These are phyloP conservation scores for Muntiacus muntjak DNA, from an alignment of 2,113 vertebrate genomes.

Conservation along the genomic window DNA sequence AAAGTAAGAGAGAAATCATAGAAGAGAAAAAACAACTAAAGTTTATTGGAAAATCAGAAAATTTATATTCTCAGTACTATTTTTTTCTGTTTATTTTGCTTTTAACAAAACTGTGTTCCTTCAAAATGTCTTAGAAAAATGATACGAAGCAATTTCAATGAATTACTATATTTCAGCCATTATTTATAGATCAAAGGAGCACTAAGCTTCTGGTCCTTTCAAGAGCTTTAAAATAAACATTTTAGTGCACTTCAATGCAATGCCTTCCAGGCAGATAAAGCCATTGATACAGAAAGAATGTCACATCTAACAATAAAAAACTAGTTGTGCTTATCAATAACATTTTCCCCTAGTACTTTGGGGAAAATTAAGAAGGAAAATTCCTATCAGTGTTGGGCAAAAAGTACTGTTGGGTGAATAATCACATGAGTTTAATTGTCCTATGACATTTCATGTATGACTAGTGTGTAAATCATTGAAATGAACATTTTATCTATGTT, in stretches of 20 bases:
- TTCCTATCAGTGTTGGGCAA: not conserved
- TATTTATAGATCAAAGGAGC: not conserved
- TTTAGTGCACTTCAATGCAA: not conserved
- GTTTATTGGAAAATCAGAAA: not conserved
- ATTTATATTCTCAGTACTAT: not conserved
- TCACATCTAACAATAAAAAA: not conserved
- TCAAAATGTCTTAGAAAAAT: not conserved
- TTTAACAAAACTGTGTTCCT: not conserved
- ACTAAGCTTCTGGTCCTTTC: not conserved
- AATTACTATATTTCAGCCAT: not conserved
- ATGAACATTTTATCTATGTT: not conserved
- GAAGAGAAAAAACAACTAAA: not conserved
- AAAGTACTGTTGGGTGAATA: not conserved
- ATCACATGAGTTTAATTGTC: not conserved
- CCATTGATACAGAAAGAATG: not conserved
- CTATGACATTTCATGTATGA: not conserved
- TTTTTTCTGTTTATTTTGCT: not conserved
- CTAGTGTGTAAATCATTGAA: conserved; percentile 18
- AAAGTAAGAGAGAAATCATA: not conserved
- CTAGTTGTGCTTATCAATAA: not conserved
- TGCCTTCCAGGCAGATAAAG: not conserved
- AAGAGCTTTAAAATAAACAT: not conserved
- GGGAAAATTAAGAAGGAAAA: not conserved
- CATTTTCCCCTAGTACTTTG: not conserved
- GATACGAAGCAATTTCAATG: not conserved